A percentile compares a stretch with the other conserved stretches of the same genome.
phyloP scores from a whole-genome alignment of 2,797 vertebrate genomes.

The Pseudochirops cupreus region DNA sequence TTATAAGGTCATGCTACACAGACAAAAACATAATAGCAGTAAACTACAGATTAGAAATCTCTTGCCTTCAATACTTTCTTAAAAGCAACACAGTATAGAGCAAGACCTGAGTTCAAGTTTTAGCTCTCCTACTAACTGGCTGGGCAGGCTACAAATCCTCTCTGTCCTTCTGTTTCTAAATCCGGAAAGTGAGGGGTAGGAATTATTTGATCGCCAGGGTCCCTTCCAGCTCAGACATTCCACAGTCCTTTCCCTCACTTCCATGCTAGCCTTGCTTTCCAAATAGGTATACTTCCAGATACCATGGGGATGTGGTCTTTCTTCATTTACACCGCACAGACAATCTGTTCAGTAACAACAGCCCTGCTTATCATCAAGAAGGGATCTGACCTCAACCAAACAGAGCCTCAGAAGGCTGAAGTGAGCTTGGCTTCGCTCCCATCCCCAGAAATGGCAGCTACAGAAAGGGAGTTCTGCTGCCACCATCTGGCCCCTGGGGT shows the following conservation, averaged over 20 bases:
- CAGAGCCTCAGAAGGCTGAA: neutral
- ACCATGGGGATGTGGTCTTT: neutral
- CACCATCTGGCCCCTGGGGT: constrained; percentile 66
- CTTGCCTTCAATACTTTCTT: neutral
- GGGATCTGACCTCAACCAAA: neutral
- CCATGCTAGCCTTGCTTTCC: neutral
- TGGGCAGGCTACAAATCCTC: neutral
- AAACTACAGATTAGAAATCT: neutral
- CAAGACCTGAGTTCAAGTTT: neutral
- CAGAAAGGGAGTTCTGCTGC: constrained; percentile 50
- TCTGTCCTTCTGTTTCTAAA: neutral
- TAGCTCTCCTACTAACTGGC: neutral
- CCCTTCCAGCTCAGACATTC: neutral
- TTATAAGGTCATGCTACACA: neutral
- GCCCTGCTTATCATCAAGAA: neutral
- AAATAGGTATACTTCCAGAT: neutral
- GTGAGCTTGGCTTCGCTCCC: neutral
- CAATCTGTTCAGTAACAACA: neutral
- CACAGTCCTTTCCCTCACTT: neutral
- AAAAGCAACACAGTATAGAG: neutral
- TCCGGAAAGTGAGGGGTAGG: neutral
- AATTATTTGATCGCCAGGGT: neutral
- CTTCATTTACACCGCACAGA: neutral
- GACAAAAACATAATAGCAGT: neutral
- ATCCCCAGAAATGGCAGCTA: neutral